Evolutionary conservation across 2,797 vertebrate genomes (phyloP).

Genomic region (Coracias cyanogaster): DNA sequence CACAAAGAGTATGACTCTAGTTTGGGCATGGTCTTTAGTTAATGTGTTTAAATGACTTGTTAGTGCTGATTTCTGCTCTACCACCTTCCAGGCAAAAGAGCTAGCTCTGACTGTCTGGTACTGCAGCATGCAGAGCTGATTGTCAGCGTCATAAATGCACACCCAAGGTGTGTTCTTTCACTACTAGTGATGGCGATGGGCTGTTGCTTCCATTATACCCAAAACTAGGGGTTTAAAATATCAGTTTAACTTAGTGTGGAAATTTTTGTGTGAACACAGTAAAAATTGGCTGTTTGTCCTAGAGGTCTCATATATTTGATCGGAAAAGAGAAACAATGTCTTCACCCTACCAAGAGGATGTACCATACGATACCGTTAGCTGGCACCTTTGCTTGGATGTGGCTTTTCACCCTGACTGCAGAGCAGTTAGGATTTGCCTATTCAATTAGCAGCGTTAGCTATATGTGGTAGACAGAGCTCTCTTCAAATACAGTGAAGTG

Average conservation of each 20-base stretch:
- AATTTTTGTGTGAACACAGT: background rate
- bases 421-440: background rate
- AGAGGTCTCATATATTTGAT: accelerated
- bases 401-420: background rate
- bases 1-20: background rate
- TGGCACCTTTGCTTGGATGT: background rate
- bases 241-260: background rate
- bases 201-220: background rate
- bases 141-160: background rate
- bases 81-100: background rate
- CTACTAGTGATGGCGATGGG: background rate
- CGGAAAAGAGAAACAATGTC: background rate
- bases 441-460: background rate
- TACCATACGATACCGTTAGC: background rate
- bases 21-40: background rate
- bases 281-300: background rate
- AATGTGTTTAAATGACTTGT: background rate
- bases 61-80: background rate
- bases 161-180: background rate
- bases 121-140: background rate
- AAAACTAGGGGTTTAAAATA: background rate
- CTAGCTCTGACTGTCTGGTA: background rate
- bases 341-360: background rate
- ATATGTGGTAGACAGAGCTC: background rate
- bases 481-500: background rate